Percentiles rank a stretch among this genome's conserved stretches.
Evolutionary conservation across 1,140 invertebrate genomes (phyloP).

Genomic region (Achroia grisella): DNA sequence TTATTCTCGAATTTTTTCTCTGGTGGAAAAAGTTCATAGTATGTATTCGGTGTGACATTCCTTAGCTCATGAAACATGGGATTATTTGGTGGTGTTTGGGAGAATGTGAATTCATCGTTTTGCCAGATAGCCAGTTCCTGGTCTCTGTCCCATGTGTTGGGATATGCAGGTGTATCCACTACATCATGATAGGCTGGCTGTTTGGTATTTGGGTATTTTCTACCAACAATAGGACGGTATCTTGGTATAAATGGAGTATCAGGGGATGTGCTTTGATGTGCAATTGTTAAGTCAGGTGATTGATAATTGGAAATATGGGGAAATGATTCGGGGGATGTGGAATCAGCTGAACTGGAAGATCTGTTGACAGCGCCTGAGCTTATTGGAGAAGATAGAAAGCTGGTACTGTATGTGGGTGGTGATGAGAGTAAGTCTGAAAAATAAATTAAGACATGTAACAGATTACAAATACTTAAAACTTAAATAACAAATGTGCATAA

Average conservation of each 20-base stretch:
- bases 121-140: not conserved
- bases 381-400: conserved; percentile 22
- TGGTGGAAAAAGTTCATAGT: conserved; percentile 27
- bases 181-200: conserved; percentile 9
- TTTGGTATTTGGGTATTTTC: conserved; percentile 24
- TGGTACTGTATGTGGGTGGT: not conserved
- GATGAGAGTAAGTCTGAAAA: conserved; percentile 22
- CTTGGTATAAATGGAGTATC: conserved; percentile 18
- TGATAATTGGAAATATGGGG: conserved; percentile 17
- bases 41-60: conserved; percentile 1
- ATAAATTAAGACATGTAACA: too few relatives aligned
- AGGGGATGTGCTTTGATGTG: conserved; percentile 2
- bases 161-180: conserved; percentile 8
- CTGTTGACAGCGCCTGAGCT: conserved; percentile 23
- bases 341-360: conserved; percentile 51
- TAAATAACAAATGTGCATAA: too few relatives aligned
- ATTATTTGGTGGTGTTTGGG: conserved; percentile 5
- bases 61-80: conserved; percentile 2
- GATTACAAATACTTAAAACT: too few relatives aligned
- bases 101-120: not conserved
- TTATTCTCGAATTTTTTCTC: conserved; percentile 18
- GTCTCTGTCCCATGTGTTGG: not conserved
- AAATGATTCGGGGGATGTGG: conserved; percentile 44
- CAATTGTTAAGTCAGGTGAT: not conserved
- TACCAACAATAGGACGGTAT: conserved; percentile 40